Evolutionary conservation across 2,113 vertebrate genomes (phyloP).

Genomic region (Glareola pratincola): DNA sequence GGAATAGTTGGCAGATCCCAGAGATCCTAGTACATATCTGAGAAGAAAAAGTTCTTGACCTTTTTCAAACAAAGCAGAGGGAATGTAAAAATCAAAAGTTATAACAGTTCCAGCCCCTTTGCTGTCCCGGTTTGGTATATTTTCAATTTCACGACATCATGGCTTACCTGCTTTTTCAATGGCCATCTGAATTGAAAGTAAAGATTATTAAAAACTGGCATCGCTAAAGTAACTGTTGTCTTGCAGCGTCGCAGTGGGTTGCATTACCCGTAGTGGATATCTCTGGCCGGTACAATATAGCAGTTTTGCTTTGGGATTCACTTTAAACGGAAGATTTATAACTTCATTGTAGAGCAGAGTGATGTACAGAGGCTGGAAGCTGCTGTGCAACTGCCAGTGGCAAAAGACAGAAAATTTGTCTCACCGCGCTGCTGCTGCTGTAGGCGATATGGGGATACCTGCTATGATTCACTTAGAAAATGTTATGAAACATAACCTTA

Average conservation of each 20-base stretch:
- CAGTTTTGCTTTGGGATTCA: background rate
- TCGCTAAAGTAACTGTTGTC: background rate
- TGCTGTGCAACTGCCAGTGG: background rate
- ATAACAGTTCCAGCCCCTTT: background rate
- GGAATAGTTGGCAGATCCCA: conserved; percentile 33
- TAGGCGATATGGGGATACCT: conserved; percentile 35
- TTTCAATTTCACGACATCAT: background rate
- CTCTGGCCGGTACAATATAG: background rate
- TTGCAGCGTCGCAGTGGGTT: background rate
- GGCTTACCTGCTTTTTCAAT: background rate
- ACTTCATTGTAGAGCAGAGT: background rate
- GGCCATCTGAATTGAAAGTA: background rate
- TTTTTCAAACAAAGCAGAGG: background rate
- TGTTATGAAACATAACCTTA: conserved; percentile 22
- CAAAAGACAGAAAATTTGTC: background rate
- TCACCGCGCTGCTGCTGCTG: background rate
- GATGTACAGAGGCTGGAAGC: background rate
- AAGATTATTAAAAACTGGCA: background rate
- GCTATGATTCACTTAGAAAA: conserved; percentile 22
- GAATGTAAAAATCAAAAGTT: background rate
- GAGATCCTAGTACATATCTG: background rate
- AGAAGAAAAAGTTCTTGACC: conserved; percentile 38
- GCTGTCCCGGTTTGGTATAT: background rate
- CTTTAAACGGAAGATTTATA: background rate
- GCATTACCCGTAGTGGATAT: background rate